Base-by-base conservation (phyloP, 2,888 invertebrate species). In the Buathra laborator region DNA sequence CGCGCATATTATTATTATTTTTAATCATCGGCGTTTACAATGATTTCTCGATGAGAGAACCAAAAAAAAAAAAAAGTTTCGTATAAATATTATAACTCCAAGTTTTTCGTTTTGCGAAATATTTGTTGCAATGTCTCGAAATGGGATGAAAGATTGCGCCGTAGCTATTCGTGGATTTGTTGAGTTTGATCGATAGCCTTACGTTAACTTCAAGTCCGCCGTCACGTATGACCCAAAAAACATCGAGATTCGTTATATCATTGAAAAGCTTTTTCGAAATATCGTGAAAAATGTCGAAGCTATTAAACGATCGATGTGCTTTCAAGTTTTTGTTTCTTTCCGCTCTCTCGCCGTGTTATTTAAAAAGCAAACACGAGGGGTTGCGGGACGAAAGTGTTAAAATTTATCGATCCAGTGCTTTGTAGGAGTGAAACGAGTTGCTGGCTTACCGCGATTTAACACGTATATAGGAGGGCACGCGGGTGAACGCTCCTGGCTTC, bases 371-470 rank as follows among this genome's bases (percentile, higher is more conserved):
- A 37, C 37, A 37, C 37, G 37, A 37, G 37, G 37, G 16, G 75
- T 19, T 46, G 32, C 51, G 51, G 37, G 32, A 37, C 24, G 12
- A 59, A 37, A 56, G 81, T 70, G 71, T 51, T 12, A 82, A 77
- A 66, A 37, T 83, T 83, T 83, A 83, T 83, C 78, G 83, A 83
- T 83, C 72, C 78, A 59, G 32, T 48, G 71, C 53, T 71, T 48
- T 48, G 59, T 29, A 29, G 46, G 71, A 43, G 56, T 37, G 76
- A 68, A 48, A 64, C 66, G 77, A 66, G 29, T 72, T 72, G 24
- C 48, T 51, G 16, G 24, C 43, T 14, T 37, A 66, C 43, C 14
- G 59, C 6, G 59, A 32, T 14, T 29, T 14, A 32, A 62, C 7
- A n/a, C 12, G n/a, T 24, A 29, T 46, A 67, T 1, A 19, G 19